These are phyloP conservation scores for Arothron firmamentum DNA, from an alignment of 2,113 vertebrate species.

Conservation along the genomic window DNA sequence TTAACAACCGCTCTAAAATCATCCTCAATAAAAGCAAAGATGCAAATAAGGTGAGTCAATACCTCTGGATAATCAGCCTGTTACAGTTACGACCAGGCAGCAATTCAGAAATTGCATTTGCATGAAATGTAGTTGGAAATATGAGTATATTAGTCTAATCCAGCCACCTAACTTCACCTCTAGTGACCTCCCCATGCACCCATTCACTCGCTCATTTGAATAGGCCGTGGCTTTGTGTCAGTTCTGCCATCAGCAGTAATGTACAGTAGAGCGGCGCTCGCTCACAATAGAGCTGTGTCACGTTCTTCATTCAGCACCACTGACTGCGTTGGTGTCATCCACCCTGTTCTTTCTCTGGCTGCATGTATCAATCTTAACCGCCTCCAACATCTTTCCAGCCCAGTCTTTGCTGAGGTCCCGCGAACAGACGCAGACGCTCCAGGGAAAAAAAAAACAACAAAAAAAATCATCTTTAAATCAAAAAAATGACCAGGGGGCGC, in stretches of 20 bases:
- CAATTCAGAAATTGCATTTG: not conserved
- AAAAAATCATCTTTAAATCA: not conserved
- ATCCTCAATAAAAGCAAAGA: not conserved
- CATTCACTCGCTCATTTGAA: conserved; percentile 51
- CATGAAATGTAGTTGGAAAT: not conserved
- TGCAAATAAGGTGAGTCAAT: not conserved
- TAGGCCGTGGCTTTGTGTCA: conserved; percentile 54
- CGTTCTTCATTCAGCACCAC: conserved; percentile 47
- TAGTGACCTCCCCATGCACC: conserved; percentile 45
- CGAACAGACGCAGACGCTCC: not conserved
- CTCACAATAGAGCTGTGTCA: conserved; percentile 56
- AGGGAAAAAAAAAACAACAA: not conserved
- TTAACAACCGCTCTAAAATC: not conserved
- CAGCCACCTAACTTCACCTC: conserved; percentile 47
- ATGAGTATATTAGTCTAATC: conserved; percentile 9
- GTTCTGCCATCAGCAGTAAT: conserved; percentile 64
- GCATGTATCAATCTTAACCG: conserved; percentile 36
- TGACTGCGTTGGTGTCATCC: conserved; percentile 30
- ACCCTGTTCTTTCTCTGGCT: conserved; percentile 6
- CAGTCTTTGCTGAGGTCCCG: not conserved
- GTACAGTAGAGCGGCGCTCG: conserved; percentile 14
- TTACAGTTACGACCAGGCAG: no score
- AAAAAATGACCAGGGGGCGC: not conserved
- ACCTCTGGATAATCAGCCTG: not conserved
- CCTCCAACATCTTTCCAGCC: conserved; percentile 40